Percentiles rank a stretch among this genome's conserved stretches.
Evolutionary conservation across 64 coral and sea anemone species (phyloP).

Genomic region (Stichodactyla helianthus): DNA sequence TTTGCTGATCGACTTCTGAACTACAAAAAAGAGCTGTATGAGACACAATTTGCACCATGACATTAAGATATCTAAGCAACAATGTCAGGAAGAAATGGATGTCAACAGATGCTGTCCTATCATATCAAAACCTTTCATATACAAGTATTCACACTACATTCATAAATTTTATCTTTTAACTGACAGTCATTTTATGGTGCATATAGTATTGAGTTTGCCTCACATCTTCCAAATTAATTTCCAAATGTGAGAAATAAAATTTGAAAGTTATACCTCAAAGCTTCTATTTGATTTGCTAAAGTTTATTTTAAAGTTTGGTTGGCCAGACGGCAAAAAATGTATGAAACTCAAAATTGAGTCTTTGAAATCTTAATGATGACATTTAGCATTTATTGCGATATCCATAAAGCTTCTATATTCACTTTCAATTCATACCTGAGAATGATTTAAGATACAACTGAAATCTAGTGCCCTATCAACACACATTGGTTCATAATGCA

Average conservation of each 20-base stretch:
- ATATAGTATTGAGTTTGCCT: too few relatives aligned
- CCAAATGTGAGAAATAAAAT: background rate
- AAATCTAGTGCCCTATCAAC: too few relatives aligned
- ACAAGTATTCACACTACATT: background rate
- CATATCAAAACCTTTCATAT: background rate
- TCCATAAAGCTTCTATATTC: background rate
- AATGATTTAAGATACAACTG: too few relatives aligned
- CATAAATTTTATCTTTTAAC: background rate
- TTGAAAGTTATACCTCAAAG: background rate
- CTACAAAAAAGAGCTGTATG: background rate
- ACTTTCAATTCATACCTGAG: too few relatives aligned
- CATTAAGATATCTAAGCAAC: background rate
- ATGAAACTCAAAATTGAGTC: background rate
- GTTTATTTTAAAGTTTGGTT: too few relatives aligned
- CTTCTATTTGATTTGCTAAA: too few relatives aligned
- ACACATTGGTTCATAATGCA: too few relatives aligned
- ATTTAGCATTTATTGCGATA: background rate
- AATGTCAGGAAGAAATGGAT: background rate
- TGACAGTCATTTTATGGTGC: too few relatives aligned
- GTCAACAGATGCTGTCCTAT: background rate
- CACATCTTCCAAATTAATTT: background rate
- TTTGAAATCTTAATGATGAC: background rate
- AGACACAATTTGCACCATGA: background rate
- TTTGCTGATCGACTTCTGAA: background rate
- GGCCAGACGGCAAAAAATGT: background rate